A percentile compares a stretch with the other conserved stretches of the same genome.
phyloP scores from a whole-genome alignment of 2,888 invertebrate genomes.

The Pterostichus madidus region DNA sequence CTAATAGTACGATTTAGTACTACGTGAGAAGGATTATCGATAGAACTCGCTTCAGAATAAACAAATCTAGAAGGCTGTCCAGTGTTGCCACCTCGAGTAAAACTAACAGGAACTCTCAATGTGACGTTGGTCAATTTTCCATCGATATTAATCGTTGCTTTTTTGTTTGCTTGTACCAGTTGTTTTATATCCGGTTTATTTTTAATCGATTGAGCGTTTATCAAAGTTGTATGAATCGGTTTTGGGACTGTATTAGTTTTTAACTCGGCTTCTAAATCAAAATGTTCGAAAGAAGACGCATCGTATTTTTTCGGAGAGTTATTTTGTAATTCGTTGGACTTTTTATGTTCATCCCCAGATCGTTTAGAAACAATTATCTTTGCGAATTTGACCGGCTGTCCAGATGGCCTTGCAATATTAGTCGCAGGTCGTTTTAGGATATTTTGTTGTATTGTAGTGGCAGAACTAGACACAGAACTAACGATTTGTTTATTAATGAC shows the following conservation, averaged over 20 bases:
- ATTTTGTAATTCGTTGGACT: slow-evolving; percentile 54
- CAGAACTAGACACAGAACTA: slow-evolving; percentile 8
- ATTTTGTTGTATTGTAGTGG: slow-evolving; percentile 3
- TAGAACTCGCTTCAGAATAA: slow-evolving; percentile 47
- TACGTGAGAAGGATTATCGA: slow-evolving; percentile 46
- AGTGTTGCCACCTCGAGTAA: slow-evolving; percentile 12
- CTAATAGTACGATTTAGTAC: slow-evolving; percentile 56
- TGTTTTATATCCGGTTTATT: slow-evolving; percentile 67
- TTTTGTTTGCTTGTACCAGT: slow-evolving; percentile 38
- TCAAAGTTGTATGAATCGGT: slow-evolving; percentile 64
- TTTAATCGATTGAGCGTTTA: slow-evolving; percentile 65
- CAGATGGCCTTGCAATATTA: slow-evolving; percentile 67
- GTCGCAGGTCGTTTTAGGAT: slow-evolving; percentile 62
- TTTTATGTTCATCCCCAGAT: slow-evolving; percentile 69
- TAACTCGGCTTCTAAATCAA: slow-evolving; percentile 75
- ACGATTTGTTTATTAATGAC: slow-evolving; percentile 70
- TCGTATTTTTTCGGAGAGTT: slow-evolving; percentile 60
- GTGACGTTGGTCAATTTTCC: slow-evolving; percentile 59
- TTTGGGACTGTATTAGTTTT: slow-evolving; percentile 71
- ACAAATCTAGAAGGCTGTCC: slow-evolving; percentile 47
- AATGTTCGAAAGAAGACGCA: slow-evolving; percentile 69
- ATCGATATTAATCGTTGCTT: slow-evolving; percentile 53
- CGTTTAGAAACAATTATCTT: slow-evolving; percentile 79
- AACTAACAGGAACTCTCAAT: slow-evolving; percentile 54
- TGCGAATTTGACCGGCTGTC: slow-evolving; percentile 76